Conservation (phyloP, 2,797 vertebrate species). For the Sternotherus odoratus region DNA sequence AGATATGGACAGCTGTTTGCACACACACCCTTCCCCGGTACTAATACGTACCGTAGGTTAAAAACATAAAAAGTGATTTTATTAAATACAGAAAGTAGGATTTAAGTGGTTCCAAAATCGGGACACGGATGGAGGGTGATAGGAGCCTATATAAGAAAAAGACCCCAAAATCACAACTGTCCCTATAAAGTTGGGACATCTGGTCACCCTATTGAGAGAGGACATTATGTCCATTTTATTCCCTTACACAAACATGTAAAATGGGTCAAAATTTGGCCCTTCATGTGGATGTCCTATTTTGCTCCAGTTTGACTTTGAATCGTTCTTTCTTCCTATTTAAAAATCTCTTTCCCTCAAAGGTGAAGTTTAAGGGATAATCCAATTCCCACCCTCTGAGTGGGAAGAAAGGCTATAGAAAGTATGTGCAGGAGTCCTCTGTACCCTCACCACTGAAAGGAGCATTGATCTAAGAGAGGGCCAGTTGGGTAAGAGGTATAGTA, state of each 20-base stretch:
- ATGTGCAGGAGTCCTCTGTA: not conserved
- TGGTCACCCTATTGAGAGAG: not conserved
- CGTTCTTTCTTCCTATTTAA: not conserved
- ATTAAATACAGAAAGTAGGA: no score
- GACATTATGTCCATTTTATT: not conserved
- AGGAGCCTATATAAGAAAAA: no score
- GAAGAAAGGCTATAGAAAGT: not conserved
- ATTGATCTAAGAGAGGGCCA: not conserved
- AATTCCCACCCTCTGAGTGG: not conserved
- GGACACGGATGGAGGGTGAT: no score
- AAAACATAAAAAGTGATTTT: no score
- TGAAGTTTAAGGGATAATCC: not conserved
- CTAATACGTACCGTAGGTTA: no score
- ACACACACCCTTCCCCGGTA: no score
- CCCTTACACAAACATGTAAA: not conserved
- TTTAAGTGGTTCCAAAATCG: no score
- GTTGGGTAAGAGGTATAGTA: not conserved
- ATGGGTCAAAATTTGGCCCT: not conserved
- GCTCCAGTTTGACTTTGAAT: not conserved
- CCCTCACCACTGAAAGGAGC: not conserved
- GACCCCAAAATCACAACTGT: no score
- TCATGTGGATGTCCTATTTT: not conserved
- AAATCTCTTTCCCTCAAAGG: not conserved
- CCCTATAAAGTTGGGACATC: no score
- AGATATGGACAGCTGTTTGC: no score